A percentile compares a stretch with the other conserved stretches of the same genome.
phyloP scores from a whole-genome alignment of 2,113 vertebrate genomes.

The Gymnogyps californianus region DNA sequence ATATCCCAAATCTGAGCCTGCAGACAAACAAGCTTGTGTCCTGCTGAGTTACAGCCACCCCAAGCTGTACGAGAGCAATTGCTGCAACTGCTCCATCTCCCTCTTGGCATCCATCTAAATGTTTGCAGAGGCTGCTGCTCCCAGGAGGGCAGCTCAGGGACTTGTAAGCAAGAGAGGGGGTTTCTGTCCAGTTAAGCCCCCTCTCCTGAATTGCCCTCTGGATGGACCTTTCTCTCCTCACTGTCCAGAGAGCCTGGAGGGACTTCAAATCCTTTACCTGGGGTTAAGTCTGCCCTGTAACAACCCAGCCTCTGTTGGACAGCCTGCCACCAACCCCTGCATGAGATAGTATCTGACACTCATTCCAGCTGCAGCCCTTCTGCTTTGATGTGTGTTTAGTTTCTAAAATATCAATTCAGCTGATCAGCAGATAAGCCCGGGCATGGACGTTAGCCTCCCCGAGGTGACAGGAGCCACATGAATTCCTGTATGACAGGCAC shows the following conservation, averaged over 20 bases:
- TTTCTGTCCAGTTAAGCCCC: background rate
- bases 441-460: background rate
- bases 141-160: background rate
- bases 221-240: background rate
- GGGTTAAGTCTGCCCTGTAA: background rate
- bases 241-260: background rate
- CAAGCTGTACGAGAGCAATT: background rate
- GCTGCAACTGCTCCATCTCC: background rate
- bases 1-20: background rate
- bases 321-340: background rate
- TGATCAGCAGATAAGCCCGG: background rate
- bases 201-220: background rate
- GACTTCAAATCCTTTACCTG: background rate
- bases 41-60: conserved; percentile 10
- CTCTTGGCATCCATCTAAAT: background rate
- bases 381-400: background rate
- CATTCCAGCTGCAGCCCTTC: background rate
- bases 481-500: rapidly evolving
- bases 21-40: background rate
- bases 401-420: background rate
- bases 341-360: rapidly evolving
- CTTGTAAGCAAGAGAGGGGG: background rate
- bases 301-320: background rate
- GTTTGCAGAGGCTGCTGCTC: background rate
- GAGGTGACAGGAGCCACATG: background rate